phyloP scores from a whole-genome alignment of 2,797 vertebrate genomes.

The Coregonus sp. region DNA sequence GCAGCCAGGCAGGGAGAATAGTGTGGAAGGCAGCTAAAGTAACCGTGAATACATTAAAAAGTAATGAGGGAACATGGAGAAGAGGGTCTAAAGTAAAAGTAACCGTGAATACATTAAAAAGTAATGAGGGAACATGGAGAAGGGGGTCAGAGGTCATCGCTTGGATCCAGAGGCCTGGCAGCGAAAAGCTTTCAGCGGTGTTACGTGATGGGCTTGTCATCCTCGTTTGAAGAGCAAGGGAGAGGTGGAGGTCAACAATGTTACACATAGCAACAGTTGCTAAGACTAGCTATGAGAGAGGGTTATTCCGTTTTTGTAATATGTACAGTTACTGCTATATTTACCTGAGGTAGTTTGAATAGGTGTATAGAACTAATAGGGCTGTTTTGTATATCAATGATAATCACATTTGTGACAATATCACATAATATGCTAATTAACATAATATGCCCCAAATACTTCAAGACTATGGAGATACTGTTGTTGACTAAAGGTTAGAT shows the following conservation, averaged over 20 bases:
- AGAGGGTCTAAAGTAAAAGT: constrained; percentile 69
- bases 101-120: constrained; percentile 86
- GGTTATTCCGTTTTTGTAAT: constrained; percentile 53
- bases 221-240: constrained; percentile 71
- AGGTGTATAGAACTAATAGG: constrained; percentile 50
- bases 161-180: constrained; percentile 63
- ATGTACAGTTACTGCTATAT: constrained; percentile 43
- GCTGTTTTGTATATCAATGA: constrained; percentile 58
- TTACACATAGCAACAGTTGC: constrained; percentile 81
- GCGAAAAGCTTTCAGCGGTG: constrained; percentile 71
- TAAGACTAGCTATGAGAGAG: constrained; percentile 63
- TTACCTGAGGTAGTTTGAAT: constrained; percentile 44
- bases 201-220: constrained; percentile 73
- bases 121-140: constrained; percentile 82
- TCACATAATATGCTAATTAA: background rate
- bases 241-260: constrained; percentile 76
- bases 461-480: constrained; percentile 41
- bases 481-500: constrained; percentile 38
- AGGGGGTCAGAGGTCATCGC: constrained; percentile 72
- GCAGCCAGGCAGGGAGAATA: constrained; percentile 81
- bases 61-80: constrained; percentile 82
- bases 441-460: constrained; percentile 32
- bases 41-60: constrained; percentile 86
- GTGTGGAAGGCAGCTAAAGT: constrained; percentile 73
- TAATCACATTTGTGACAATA: constrained; percentile 53